phyloP scores from a whole-genome alignment of 2,888 invertebrate genomes.

The Meliscaeva auricollis region DNA sequence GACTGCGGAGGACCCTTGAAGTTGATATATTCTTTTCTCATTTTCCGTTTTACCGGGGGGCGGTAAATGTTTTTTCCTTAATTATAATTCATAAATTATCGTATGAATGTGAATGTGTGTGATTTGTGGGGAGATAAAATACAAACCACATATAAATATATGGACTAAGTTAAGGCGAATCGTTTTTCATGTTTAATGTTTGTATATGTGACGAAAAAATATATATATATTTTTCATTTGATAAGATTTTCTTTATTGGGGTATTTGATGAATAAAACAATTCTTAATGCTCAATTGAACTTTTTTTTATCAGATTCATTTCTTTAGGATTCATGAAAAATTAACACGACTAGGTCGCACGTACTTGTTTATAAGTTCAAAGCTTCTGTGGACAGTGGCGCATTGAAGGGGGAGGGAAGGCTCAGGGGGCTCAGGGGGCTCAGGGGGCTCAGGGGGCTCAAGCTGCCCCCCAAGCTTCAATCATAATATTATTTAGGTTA shows the following conservation, averaged over 20 bases:
- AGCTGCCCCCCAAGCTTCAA: too few relatives aligned
- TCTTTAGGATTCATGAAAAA: too few relatives aligned
- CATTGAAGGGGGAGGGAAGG: too few relatives aligned
- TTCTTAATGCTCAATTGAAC: too few relatives aligned
- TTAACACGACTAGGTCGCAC: too few relatives aligned
- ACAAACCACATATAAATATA: constrained; percentile 3
- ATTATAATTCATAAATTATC: constrained; percentile 83
- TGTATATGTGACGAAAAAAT: neutral
- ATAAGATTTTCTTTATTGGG: neutral
- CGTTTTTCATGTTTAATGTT: neutral
- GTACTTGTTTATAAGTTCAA: too few relatives aligned
- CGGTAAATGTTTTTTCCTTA: constrained; percentile 80
- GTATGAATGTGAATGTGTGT: constrained; percentile 58
- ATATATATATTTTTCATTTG: constrained; percentile 22
- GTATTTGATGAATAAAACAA: neutral
- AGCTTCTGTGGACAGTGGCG: too few relatives aligned
- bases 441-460: too few relatives aligned
- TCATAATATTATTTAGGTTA: too few relatives aligned
- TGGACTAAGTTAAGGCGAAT: too few relatives aligned
- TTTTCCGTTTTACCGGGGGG: constrained; percentile 42
- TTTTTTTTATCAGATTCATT: too few relatives aligned
- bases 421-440: too few relatives aligned
- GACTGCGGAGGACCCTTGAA: constrained; percentile 22
- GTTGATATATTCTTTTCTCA: constrained; percentile 43
- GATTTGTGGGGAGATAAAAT: constrained; percentile 32